Percentiles rank a stretch among this genome's conserved stretches.
These are phyloP conservation scores for Erinaceus europaeus DNA, from an alignment of 2,113 vertebrate species.

Conservation along the genomic window DNA sequence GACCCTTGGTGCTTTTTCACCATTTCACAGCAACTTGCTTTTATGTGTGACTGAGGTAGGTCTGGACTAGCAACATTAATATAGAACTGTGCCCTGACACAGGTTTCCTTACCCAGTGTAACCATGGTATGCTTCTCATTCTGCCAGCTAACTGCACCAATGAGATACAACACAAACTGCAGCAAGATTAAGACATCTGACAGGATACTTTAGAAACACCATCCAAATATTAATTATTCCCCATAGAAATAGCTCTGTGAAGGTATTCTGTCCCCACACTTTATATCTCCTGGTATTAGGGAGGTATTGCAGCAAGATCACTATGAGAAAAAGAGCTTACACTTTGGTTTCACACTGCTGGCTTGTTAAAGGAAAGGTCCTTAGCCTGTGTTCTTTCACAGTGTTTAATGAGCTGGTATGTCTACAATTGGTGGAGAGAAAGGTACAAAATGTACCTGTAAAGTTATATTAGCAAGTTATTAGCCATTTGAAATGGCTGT, in stretches of 20 bases:
- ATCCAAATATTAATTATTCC: neutral
- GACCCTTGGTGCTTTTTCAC: neutral
- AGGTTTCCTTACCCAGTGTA: neutral
- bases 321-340: slow-evolving; percentile 69
- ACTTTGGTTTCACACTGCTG: slow-evolving; percentile 66
- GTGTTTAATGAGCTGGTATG: slow-evolving; percentile 79
- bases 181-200: slow-evolving; percentile 41
- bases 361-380: slow-evolving; percentile 74
- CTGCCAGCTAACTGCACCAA: neutral
- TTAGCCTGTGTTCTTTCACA: slow-evolving; percentile 65
- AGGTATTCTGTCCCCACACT: neutral
- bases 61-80: neutral
- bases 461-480: slow-evolving; percentile 75
- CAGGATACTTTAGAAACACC: slow-evolving; percentile 52
- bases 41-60: neutral
- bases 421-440: slow-evolving; percentile 70
- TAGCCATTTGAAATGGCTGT: slow-evolving; percentile 73
- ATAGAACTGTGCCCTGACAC: neutral
- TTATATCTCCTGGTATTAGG: neutral
- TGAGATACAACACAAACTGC: slow-evolving; percentile 1
- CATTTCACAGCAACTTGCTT: slow-evolving; percentile 6
- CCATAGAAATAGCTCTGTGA: neutral
- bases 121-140: neutral
- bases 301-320: slow-evolving; percentile 36
- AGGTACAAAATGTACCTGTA: slow-evolving; percentile 76